These are phyloP conservation scores for Hafferia zeledoni DNA, from an alignment of 2,797 vertebrate species.

Conservation along the genomic window DNA sequence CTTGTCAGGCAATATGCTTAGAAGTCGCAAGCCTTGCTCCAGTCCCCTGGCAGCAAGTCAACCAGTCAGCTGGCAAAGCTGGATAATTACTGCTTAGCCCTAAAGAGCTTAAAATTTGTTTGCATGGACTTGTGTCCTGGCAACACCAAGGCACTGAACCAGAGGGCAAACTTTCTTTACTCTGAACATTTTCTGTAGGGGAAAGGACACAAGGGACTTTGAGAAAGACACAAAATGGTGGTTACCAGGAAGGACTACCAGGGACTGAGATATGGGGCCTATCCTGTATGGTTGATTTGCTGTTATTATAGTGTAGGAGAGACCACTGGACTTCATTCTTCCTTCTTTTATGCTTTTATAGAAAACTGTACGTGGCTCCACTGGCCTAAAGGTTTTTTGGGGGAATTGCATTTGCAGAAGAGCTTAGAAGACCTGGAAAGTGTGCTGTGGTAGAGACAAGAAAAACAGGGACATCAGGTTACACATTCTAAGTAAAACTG, in stretches of 20 bases:
- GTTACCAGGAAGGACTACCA: background rate
- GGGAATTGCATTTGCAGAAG: background rate
- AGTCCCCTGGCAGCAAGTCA: slow-evolving; percentile 57
- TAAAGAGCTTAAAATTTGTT: slow-evolving; percentile 48
- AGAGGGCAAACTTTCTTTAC: background rate
- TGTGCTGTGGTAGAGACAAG: background rate
- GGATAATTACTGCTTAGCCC: slow-evolving; percentile 49
- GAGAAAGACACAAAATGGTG: background rate
- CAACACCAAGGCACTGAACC: slow-evolving; percentile 15
- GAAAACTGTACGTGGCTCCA: background rate
- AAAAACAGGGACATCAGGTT: background rate
- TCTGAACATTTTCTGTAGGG: background rate
- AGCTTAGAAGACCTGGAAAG: background rate
- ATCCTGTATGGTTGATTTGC: background rate
- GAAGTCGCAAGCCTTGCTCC: slow-evolving; percentile 4
- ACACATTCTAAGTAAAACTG: background rate
- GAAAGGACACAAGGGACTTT: background rate
- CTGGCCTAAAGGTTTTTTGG: background rate
- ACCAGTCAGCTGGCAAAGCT: slow-evolving; percentile 55
- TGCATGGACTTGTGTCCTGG: slow-evolving; percentile 25
- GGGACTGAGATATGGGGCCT: background rate
- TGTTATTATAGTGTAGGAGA: background rate
- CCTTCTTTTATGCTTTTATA: background rate
- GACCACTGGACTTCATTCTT: background rate
- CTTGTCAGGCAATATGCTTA: background rate